Evolutionary conservation across 2,797 vertebrate species (phyloP).

Genomic region (Halcyon leucocephala): DNA sequence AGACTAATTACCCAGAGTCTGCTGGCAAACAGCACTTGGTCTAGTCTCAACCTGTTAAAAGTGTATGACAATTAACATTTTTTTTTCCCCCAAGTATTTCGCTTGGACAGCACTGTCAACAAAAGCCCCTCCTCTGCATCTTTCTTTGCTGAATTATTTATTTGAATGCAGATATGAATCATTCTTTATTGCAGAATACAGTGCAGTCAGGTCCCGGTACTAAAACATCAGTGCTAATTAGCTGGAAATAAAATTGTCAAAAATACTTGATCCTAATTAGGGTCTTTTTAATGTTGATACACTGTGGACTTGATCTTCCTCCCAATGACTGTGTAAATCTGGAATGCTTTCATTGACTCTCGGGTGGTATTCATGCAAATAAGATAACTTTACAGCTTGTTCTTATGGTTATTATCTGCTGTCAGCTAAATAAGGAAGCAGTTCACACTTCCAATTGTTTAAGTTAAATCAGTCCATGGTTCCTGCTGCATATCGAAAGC

Average conservation of each 20-base stretch:
- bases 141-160: constrained; percentile 62
- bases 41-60: constrained; percentile 4
- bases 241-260: constrained; percentile 72
- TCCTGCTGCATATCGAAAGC: neutral
- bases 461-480: neutral
- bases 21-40: neutral
- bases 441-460: constrained; percentile 4
- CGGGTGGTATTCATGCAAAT: neutral
- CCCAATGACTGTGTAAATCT: constrained; percentile 29
- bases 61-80: neutral
- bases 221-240: constrained; percentile 69
- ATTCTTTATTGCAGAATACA: neutral
- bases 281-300: constrained; percentile 35
- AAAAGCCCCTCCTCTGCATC: constrained; percentile 20
- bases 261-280: constrained; percentile 67
- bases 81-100: neutral
- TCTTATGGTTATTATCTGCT: neutral
- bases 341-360: neutral
- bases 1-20: neutral
- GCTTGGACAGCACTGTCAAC: constrained; percentile 43
- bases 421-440: neutral
- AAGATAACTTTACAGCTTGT: neutral
- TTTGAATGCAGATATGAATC: constrained; percentile 53
- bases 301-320: constrained; percentile 19
- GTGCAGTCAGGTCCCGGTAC: constrained; percentile 33